Evolutionary conservation across 2,797 vertebrate genomes (phyloP).

Genomic region (Cuculus canorus): DNA sequence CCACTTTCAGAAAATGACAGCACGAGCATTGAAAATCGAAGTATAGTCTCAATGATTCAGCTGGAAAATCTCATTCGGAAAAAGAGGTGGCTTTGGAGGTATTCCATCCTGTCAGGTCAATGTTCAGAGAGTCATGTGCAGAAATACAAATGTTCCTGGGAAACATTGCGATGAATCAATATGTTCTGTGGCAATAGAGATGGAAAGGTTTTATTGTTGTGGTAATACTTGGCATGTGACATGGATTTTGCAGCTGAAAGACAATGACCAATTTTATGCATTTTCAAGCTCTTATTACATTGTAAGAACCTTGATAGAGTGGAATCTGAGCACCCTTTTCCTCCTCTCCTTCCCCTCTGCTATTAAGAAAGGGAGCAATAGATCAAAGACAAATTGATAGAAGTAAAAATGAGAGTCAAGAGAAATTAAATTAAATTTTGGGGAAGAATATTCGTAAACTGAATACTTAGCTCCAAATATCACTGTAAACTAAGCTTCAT

Average conservation of each 20-base stretch:
- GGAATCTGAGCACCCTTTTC: background rate
- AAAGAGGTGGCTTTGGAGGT: slow-evolving; percentile 21
- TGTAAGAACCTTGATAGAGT: background rate
- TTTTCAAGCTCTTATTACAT: slow-evolving; percentile 46
- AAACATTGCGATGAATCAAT: slow-evolving; percentile 18
- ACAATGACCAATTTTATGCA: background rate
- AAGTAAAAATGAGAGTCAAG: background rate
- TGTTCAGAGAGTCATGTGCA: slow-evolving; percentile 9
- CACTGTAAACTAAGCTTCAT: background rate
- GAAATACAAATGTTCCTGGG: slow-evolving; percentile 23
- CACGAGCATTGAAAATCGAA: background rate
- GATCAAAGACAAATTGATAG: background rate
- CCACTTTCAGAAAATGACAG: slow-evolving; percentile 14
- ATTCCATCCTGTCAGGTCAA: slow-evolving; percentile 25
- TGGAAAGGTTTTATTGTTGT: background rate
- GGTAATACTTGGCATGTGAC: background rate
- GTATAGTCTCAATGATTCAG: background rate
- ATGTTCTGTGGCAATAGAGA: background rate
- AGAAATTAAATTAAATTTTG: background rate
- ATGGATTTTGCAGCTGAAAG: background rate
- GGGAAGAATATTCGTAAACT: background rate
- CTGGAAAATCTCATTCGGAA: slow-evolving; percentile 9
- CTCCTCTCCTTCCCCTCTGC: background rate
- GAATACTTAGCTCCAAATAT: background rate
- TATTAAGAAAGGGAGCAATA: background rate